phyloP scores from a whole-genome alignment of 2,113 vertebrate genomes.

The Fukomys damarensis region DNA sequence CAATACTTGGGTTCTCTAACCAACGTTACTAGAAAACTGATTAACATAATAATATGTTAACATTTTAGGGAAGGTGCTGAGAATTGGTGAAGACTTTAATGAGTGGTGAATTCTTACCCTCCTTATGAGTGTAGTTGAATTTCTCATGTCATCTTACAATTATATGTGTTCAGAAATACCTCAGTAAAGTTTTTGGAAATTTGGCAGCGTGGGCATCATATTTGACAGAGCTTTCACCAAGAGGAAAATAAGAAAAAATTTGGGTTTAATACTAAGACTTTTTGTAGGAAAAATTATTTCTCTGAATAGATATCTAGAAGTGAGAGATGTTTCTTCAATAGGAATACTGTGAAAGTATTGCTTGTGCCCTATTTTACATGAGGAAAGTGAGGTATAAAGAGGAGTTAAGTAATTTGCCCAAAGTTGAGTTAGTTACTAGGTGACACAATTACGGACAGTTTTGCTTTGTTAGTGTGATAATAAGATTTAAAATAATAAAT shows the following conservation, averaged over 20 bases:
- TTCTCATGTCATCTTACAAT: not conserved
- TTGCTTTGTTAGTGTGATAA: not conserved
- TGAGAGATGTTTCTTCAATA: not conserved
- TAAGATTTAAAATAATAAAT: slow-evolving; percentile 1
- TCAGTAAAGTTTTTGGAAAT: not conserved
- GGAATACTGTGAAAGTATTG: not conserved
- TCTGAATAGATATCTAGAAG: slow-evolving; percentile 19
- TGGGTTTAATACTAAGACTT: slow-evolving; percentile 26
- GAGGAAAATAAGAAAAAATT: not conserved
- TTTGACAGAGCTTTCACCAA: slow-evolving; percentile 8
- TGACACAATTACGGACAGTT: not conserved
- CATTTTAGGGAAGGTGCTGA: not conserved
- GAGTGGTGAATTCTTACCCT: slow-evolving; percentile 1
- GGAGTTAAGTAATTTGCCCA: not conserved
- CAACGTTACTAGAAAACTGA: not conserved
- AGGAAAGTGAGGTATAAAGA: not conserved
- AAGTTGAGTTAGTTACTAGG: not conserved
- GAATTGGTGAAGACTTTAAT: not conserved
- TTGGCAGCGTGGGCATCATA: not conserved
- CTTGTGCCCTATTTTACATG: not conserved
- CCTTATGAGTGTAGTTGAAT: not conserved
- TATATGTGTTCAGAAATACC: not conserved
- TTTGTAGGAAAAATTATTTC: slow-evolving; percentile 26
- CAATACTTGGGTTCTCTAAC: not conserved
- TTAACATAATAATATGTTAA: not conserved